phyloP scores from a whole-genome alignment of 1,140 invertebrate species.

The Solen grandis region DNA sequence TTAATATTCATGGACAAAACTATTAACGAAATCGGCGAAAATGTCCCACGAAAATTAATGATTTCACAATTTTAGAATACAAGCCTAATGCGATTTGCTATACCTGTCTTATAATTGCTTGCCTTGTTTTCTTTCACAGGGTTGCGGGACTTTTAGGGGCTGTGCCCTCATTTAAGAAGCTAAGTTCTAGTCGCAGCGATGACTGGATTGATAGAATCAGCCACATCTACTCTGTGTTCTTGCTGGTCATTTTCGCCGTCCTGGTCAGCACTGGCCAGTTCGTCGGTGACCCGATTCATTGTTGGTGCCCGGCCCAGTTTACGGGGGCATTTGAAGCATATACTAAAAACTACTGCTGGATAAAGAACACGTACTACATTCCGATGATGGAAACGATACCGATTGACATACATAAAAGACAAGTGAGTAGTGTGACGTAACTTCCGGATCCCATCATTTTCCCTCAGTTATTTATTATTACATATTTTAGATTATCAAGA shows the following conservation, averaged over 20 bases:
- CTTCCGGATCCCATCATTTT: no score
- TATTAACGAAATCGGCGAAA: no score
- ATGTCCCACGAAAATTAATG: no score
- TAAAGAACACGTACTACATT: slow-evolving; percentile 82
- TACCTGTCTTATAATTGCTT: slow-evolving; percentile 2
- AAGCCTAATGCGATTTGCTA: no score
- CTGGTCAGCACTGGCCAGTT: slow-evolving; percentile 77
- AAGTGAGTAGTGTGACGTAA: slow-evolving; percentile 45
- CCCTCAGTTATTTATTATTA: no score
- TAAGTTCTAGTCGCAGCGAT: slow-evolving; percentile 69
- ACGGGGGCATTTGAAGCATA: slow-evolving; percentile 70
- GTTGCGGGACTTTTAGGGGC: slow-evolving; percentile 28
- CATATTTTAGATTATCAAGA: no score
- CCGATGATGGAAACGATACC: slow-evolving; percentile 81
- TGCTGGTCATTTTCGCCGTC: slow-evolving; percentile 71
- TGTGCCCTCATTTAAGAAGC: slow-evolving; percentile 67
- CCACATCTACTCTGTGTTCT: slow-evolving; percentile 72
- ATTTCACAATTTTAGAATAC: no score
- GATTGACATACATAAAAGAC: slow-evolving; percentile 56
- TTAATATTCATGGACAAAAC: no score
- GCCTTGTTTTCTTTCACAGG: slow-evolving; percentile 6
- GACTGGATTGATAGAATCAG: slow-evolving; percentile 73
- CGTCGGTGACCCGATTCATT: slow-evolving; percentile 77
- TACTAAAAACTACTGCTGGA: slow-evolving; percentile 80
- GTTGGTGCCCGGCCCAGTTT: slow-evolving; percentile 78